Conservation (phyloP, 2,888 invertebrate genomes). For the Microctonus aethiopoides region DNA sequence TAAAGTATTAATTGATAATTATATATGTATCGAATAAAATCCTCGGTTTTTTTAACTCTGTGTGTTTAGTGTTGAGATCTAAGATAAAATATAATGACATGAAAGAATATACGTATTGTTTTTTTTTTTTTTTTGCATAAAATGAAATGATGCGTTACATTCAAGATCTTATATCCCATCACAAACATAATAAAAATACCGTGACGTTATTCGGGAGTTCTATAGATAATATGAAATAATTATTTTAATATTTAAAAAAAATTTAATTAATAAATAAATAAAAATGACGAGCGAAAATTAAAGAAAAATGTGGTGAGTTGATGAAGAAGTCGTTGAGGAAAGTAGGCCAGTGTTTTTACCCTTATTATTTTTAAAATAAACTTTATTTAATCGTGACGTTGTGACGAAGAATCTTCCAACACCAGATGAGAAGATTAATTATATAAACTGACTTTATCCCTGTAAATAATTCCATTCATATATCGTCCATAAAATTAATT, state of each 20-base stretch:
- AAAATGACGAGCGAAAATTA: no score
- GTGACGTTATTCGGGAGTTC: background rate
- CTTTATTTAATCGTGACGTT: background rate
- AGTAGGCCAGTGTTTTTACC: constrained; percentile 28
- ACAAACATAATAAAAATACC: no score
- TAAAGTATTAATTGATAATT: background rate
- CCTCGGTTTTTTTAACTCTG: background rate
- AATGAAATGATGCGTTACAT: background rate
- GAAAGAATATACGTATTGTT: no score
- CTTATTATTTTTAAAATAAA: constrained; percentile 2
- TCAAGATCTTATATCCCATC: background rate
- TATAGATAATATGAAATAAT: background rate
- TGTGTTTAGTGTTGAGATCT: background rate
- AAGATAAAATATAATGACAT: background rate
- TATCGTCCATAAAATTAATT: constrained; percentile 22
- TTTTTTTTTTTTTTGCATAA: background rate
- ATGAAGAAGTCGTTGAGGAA: constrained; percentile 14
- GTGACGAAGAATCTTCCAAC: background rate
- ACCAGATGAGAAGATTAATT: background rate
- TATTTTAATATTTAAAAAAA: background rate
- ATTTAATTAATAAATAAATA: no score
- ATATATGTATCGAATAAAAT: background rate
- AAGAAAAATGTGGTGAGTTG: no score
- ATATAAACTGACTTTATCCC: background rate
- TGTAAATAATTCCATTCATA: constrained; percentile 22